A percentile compares a stretch with the other conserved stretches of the same genome.
Conservation (phyloP, 2,113 vertebrate species). For the Chitala chitala region DNA sequence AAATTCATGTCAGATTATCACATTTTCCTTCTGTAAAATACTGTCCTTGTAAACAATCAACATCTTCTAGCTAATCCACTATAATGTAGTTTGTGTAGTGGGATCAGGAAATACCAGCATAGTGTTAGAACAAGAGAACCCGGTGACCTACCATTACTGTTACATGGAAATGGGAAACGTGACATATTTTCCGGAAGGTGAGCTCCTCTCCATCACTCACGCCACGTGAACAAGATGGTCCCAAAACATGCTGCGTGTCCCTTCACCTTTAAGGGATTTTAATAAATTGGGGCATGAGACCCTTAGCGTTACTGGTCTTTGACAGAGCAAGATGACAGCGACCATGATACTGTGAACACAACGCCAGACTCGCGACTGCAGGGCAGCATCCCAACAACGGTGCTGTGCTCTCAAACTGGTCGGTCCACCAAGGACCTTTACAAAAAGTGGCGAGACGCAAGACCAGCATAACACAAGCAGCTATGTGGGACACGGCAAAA, state of each 20-base stretch:
- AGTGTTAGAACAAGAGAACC: background rate
- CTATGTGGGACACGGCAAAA: background rate
- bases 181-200: background rate
- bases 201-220: background rate
- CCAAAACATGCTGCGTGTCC: too few relatives aligned
- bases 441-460: too few relatives aligned
- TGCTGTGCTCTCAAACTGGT: too few relatives aligned
- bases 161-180: too few relatives aligned
- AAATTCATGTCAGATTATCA: too few relatives aligned
- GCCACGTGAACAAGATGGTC: too few relatives aligned
- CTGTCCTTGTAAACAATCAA: background rate
- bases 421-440: too few relatives aligned
- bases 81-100: background rate
- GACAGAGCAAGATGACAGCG: background rate
- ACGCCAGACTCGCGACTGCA: too few relatives aligned
- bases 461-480: background rate
- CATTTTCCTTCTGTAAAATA: background rate
- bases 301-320: background rate
- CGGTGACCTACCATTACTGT: too few relatives aligned
- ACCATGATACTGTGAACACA: too few relatives aligned
- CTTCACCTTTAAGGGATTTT: background rate
- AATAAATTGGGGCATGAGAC: background rate
- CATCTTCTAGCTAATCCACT: background rate
- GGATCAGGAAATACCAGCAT: background rate
- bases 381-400: too few relatives aligned